These are phyloP conservation scores for Upupa epops DNA, from an alignment of 2,113 vertebrate species.

Conservation along the genomic window DNA sequence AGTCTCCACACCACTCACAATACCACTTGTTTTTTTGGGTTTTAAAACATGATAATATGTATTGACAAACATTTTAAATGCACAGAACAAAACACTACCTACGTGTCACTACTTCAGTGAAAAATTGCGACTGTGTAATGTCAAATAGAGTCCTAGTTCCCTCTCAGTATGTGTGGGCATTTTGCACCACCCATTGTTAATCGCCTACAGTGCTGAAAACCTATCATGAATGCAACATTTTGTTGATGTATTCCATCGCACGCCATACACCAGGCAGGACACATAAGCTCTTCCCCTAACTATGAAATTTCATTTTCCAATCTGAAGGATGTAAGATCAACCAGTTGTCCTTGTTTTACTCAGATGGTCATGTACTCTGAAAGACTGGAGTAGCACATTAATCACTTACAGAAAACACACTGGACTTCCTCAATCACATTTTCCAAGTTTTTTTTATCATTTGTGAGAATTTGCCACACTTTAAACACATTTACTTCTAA, in stretches of 20 bases:
- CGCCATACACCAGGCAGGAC: conserved; percentile 25
- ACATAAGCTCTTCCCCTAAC: neutral
- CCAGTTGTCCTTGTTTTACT: neutral
- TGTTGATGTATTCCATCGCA: conserved; percentile 7
- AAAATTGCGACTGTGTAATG: neutral
- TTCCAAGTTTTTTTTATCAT: neutral
- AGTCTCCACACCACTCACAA: neutral
- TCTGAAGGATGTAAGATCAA: neutral
- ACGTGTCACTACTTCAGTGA: neutral
- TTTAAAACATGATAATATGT: neutral
- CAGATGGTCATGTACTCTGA: neutral
- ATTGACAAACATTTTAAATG: neutral
- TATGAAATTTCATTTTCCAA: neutral
- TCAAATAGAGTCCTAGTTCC: neutral
- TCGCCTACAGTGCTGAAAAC: conserved; percentile 16
- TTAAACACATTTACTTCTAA: neutral
- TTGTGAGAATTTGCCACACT: neutral
- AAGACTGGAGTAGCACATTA: neutral
- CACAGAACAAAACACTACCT: neutral
- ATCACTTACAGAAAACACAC: neutral
- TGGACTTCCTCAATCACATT: neutral
- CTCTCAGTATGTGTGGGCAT: neutral
- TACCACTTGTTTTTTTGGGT: neutral
- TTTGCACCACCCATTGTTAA: conserved; percentile 14
- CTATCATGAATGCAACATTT: conserved; percentile 7